Base-by-base conservation (phyloP, 2,797 vertebrate species). In the Phoebastria nigripes region DNA sequence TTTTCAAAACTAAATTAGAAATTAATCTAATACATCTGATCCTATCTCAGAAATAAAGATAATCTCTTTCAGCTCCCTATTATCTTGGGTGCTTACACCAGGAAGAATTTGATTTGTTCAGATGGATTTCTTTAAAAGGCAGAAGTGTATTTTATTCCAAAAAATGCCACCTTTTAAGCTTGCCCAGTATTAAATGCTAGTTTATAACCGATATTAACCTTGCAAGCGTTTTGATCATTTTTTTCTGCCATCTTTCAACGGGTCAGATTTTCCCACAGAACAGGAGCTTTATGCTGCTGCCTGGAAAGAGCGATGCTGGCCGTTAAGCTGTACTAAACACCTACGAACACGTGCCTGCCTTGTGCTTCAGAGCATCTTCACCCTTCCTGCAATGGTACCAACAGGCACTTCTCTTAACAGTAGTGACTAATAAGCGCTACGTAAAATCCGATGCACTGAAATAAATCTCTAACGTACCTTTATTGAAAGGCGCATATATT, bases 311-410 rank as follows among this genome's bases (percentile, higher is more conserved):
- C 1, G 39, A 25, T 15, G 4, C 37, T 1, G 13, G 51, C 37
- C 6, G 54, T 12, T 42, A 26, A 18, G 28, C 61, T 2, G 21
- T 4, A 3, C 58, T 1, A 1, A 54, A 24, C 44, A 2, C 70
- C 51, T 1, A 7, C 4, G 1, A 12, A 6, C 33, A 17, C 8
- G 2, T 1, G 21, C 41, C 51, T 4, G 24, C 63, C 41, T 24
- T 1, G 14, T 2, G 22, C 67, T 18, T 14, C 21, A 2, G 49
- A 21, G 55, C 31, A 3, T 5, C 73, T 2, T 13, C 72, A 9
- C n/a, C 78, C 15, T 6, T 2, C 56, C 1, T 2, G 6, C 8
- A 7, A 9, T 0, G 15, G 41, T 3, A 31, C 35, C 77, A 5
- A 5, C 4, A 2, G 51, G 41, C 35, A 5, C 42, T 19, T 17